Evolutionary conservation across 1,140 invertebrate genomes (phyloP).

Genomic region (Drosophila saltans): DNA sequence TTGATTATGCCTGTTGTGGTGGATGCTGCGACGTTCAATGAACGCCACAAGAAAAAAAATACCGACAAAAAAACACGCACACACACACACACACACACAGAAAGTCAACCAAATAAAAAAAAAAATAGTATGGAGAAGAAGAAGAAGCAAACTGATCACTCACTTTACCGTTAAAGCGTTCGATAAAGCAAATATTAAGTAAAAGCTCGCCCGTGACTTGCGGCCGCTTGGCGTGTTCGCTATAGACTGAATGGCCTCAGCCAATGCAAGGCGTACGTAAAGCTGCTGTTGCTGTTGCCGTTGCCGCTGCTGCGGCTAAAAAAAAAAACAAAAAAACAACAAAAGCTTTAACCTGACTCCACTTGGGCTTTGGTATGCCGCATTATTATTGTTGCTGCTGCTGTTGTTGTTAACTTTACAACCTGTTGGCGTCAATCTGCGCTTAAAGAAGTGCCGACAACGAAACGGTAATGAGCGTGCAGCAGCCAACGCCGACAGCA

Average conservation of each 20-base stretch:
- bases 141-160: conserved; percentile 15
- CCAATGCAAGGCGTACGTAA: conserved; percentile 17
- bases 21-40: conserved; percentile 38
- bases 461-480: conserved; percentile 70
- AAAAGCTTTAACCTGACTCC: conserved; percentile 40
- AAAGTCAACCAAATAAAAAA: conserved; percentile 16
- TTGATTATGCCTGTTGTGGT: background rate
- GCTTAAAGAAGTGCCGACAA: conserved; percentile 74
- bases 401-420: conserved; percentile 47
- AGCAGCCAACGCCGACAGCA: conserved; percentile 36
- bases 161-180: conserved; percentile 57
- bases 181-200: background rate
- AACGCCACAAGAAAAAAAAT: conserved; percentile 22
- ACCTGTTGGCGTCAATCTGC: conserved; percentile 73
- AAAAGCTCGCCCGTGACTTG: conserved; percentile 37
- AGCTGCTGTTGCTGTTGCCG: conserved; percentile 2
- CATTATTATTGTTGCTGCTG: conserved; percentile 36
- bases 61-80: too few species aligned
- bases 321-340: background rate
- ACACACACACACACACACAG: background rate
- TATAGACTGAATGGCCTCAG: conserved; percentile 46
- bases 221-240: conserved; percentile 56
- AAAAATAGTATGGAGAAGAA: background rate
- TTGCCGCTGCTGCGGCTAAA: background rate
- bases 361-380: conserved; percentile 46